Evolutionary conservation across 2,888 invertebrate genomes (phyloP).

Genomic region (Xiphydria camelus): DNA sequence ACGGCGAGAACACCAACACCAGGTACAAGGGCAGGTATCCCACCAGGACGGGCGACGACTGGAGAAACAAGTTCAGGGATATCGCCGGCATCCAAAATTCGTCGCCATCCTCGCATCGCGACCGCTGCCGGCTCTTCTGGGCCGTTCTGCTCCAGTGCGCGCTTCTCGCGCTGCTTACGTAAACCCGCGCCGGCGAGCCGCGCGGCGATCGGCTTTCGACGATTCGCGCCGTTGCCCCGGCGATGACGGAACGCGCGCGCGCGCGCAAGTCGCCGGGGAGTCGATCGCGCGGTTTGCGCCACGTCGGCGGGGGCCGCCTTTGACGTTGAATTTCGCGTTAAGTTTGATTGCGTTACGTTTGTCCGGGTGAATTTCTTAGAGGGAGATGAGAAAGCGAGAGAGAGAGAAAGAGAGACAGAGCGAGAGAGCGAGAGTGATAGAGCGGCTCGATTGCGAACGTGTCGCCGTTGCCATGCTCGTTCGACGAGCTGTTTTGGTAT

Average conservation of each 20-base stretch:
- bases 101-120: background rate
- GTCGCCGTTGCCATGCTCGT: too few species aligned
- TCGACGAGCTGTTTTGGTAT: too few species aligned
- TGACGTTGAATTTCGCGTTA: slow-evolving; percentile 7
- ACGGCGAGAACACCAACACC: too few species aligned
- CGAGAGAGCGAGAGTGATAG: too few species aligned
- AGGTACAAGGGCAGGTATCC: too few species aligned
- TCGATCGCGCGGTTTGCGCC: too few species aligned
- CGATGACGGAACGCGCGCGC: slow-evolving; percentile 2
- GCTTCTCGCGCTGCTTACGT: background rate
- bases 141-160: background rate
- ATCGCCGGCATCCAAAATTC: slow-evolving; percentile 6
- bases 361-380: too few species aligned
- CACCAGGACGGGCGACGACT: slow-evolving; percentile 6
- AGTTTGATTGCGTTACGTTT: slow-evolving; percentile 6
- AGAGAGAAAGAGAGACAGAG: too few species aligned
- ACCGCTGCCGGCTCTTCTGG: background rate
- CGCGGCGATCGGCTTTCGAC: background rate
- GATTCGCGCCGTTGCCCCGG: background rate
- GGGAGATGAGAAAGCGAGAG: too few species aligned
- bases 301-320: too few species aligned
- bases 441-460: too few species aligned
- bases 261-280: background rate
- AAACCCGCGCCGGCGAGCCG: background rate
- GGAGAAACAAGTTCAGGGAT: slow-evolving; percentile 8